These are phyloP conservation scores for Schizaphis graminum DNA, from an alignment of 2,888 invertebrate genomes.

Conservation along the genomic window DNA sequence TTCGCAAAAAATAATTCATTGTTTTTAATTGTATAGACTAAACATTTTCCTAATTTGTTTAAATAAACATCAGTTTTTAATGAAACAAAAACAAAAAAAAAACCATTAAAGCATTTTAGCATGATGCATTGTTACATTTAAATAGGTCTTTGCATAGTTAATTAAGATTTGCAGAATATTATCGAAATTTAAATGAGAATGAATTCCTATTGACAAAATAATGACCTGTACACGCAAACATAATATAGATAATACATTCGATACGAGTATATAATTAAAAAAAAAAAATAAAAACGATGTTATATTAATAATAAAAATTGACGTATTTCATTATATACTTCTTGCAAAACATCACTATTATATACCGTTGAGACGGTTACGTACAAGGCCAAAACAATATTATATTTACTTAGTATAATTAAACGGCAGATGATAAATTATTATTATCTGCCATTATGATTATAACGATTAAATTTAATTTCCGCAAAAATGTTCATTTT, in stretches of 20 bases:
- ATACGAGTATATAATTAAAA: not conserved
- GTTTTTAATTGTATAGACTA: no score
- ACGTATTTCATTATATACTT: not conserved
- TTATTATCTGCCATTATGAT: not conserved
- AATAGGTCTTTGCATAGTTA: not conserved
- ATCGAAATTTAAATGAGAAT: not conserved
- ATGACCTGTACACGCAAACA: not conserved
- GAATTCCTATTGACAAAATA: constrained; percentile 8
- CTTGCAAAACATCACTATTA: not conserved
- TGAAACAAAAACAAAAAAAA: not conserved
- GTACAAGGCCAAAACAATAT: not conserved
- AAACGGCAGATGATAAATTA: not conserved
- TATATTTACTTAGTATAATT: not conserved
- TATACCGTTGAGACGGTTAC: not conserved
- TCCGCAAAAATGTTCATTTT: not conserved
- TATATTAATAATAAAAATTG: not conserved
- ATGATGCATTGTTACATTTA: not conserved
- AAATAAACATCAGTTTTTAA: not conserved
- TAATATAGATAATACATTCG: not conserved
- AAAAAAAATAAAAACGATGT: not conserved
- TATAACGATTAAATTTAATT: not conserved
- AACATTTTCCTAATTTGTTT: not conserved
- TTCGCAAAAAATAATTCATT: no score
- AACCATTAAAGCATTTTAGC: not conserved
- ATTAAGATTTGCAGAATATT: not conserved